Base-by-base conservation (phyloP, 2,113 vertebrate species). In the Lycaon pictus region DNA sequence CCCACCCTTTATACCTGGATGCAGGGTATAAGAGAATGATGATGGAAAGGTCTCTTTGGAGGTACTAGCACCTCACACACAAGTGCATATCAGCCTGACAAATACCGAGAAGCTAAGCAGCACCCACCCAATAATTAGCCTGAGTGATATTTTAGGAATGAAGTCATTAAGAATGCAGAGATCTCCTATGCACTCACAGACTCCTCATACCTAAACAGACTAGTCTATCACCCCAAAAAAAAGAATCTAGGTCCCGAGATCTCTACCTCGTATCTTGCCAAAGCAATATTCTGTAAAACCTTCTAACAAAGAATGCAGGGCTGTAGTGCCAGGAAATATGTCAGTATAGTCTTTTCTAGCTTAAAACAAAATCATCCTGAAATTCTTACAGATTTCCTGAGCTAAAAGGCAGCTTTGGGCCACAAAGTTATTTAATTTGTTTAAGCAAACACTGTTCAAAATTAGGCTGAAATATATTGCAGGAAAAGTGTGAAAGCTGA, bases 91-190 rank as follows among this genome's bases (percentile, higher is more conserved):
- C 13, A 11, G 35, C 37, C 4, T 3, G 51, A 65, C 88, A 62
- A 32, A 58, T 0, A 48, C 12, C 0, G 0, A 58, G 83, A 51
- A 11, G 89, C 58, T 48, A 27, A 4, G 56, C 5, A 60, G 63
- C 48, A 79, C 7, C 25, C 3, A 4, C 19, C 3, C 1, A 25
- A 4, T 3, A 63, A 10, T 11, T 20, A 16, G 29, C 7, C 62
- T 0, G 2, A 62, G 56, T 11, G 35, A 9, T 0, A 4, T 2
- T 32, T 48, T 7, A 55, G 71, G 9, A 35, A 43, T 19, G 60
- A 69, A 51, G 65, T 37, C 27, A 35, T 23, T 35, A 67, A 63
- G 65, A 67, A 58, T 2, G 15, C 35, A 16, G 2, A 4, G 22
- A 29, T 11, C 12, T 27, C 20, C 15, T 0, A 20, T 0, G 29